Evolutionary conservation across 1,140 invertebrate genomes (phyloP).

Genomic region (Panulirus ornatus): DNA sequence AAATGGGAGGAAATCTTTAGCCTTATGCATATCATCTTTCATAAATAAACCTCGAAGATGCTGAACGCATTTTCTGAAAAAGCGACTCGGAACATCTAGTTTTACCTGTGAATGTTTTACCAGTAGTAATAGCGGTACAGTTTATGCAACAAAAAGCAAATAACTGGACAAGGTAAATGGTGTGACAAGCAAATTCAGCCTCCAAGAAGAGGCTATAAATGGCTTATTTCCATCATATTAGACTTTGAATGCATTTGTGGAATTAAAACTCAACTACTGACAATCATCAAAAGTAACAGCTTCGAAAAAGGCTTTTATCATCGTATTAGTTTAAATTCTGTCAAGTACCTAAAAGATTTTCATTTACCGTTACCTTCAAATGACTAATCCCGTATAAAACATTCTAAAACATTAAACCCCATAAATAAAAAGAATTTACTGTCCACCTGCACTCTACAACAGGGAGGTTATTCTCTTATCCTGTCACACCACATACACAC

Average conservation of each 20-base stretch:
- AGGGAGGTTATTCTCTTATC: background rate
- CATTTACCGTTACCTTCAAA: background rate
- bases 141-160: slow-evolving; percentile 64
- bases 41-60: slow-evolving; percentile 22
- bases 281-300: too few relatives aligned
- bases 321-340: background rate
- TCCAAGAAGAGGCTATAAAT: background rate
- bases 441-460: background rate
- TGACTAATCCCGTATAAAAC: background rate
- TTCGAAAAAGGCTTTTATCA: background rate
- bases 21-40: slow-evolving; percentile 3
- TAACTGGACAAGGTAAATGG: slow-evolving; percentile 32
- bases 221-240: background rate
- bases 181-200: slow-evolving; percentile 20
- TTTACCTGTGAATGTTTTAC: slow-evolving; percentile 54
- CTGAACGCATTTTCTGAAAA: slow-evolving; percentile 42
- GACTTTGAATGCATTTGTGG: background rate
- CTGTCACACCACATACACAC: slow-evolving; percentile 42
- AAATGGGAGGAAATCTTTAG: background rate
- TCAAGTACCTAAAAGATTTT: background rate
- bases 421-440: background rate
- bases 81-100: slow-evolving; percentile 57
- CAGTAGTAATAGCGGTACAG: slow-evolving; percentile 55
- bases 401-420: background rate
- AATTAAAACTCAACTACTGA: too few relatives aligned